Base-by-base conservation (phyloP, 1,140 invertebrate species). In the Dendrolimus kikuchii region DNA sequence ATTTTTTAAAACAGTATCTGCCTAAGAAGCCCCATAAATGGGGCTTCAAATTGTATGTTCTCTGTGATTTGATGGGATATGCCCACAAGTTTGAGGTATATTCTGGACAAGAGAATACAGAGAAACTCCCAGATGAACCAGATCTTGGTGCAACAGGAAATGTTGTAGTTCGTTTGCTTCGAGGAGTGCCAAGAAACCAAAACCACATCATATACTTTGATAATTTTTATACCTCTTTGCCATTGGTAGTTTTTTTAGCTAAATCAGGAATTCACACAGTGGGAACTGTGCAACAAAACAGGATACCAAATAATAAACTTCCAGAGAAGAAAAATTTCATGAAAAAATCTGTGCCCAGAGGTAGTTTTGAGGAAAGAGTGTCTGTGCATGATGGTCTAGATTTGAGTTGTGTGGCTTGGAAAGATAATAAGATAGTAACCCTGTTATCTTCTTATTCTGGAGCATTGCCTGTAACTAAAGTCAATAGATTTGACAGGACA, bases 1-100 rank as follows among this genome's bases (percentile, higher is more conserved):
- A 66, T 48, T 62, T 55, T 55, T 38, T 58, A 63, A 71, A 68
- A 54, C 66, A 70, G 44, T 70, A 64, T 53, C 46, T 63, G 9
- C 60, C 60, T 8, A 64, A 63, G 4, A 74, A 74, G 53, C 73
- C 69, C 53, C 63, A 74, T 46, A 77, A 71, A 60, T 77, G 63
- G 67, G 74, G 65, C 4, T 77, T 65, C 47, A 79, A 80, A 66
- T 62, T 81, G 36, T 73, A 60, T 65, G 68, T 77, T 42, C 55
- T 75, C 7, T 66, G 66, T 60, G 60, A 62, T 64, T 50, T 67
- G 37, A 54, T 50, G 8, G 65, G 65, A 49, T 64, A 57, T 60
- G 61, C 57, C 40, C 53, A 64, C 46, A 59, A 46, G 6, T 64
- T 68, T 60, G 62, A 64, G 36, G n/a, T 62, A 38, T 64, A 68